Evolutionary conservation across 1,140 invertebrate genomes (phyloP).

Genomic region (Lamellibrachia luymesi): DNA sequence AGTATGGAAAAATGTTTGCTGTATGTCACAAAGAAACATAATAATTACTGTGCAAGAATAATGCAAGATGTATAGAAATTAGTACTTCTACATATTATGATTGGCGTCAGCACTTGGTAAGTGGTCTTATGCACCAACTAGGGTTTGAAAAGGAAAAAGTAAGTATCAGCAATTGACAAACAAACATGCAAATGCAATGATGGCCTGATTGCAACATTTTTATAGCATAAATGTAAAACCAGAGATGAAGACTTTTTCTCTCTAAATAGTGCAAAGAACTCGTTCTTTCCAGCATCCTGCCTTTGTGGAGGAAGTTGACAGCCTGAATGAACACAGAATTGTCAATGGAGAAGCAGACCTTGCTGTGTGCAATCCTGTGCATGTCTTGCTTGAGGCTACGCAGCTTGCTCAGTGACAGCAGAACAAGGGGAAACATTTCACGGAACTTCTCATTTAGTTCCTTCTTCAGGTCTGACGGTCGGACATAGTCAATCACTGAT

Average conservation of each 20-base stretch:
- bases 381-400: slow-evolving; percentile 93
- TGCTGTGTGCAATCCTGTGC: slow-evolving; percentile 86
- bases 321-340: neutral
- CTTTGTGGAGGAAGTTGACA: no score
- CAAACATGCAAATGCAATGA: neutral
- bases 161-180: neutral
- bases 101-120: no score
- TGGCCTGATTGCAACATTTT: neutral
- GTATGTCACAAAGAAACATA: neutral
- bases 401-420: slow-evolving; percentile 94
- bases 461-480: slow-evolving; percentile 94
- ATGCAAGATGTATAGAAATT: neutral
- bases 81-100: neutral
- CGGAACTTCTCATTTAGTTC: slow-evolving; percentile 96
- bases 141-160: neutral
- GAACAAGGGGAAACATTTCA: slow-evolving; percentile 91
- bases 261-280: no score
- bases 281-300: no score
- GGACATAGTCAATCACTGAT: slow-evolving; percentile 94
- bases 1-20: neutral
- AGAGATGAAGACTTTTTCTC: no score
- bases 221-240: no score
- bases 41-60: neutral
- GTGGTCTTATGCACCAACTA: neutral
- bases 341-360: slow-evolving; percentile 53